A percentile compares a stretch with the other conserved stretches of the same genome.
phyloP scores from a whole-genome alignment of 2,113 vertebrate species.

The Lagenorhynchus albirostris region DNA sequence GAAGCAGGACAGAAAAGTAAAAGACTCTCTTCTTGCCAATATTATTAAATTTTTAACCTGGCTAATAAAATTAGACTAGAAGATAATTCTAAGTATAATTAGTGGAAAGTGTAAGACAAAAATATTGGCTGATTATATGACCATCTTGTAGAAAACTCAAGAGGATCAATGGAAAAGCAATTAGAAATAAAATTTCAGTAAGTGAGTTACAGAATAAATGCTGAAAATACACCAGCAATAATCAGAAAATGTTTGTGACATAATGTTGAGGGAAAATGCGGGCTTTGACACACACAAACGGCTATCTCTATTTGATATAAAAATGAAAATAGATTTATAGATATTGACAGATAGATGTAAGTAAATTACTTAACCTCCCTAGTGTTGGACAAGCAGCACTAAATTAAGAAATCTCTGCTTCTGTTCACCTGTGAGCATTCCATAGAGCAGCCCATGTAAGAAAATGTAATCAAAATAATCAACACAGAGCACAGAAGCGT shows the following conservation, averaged over 20 bases:
- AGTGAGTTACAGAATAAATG: not conserved
- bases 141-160: conserved; percentile 7
- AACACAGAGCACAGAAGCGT: rapidly evolving
- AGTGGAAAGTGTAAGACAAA: not conserved
- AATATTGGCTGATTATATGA: not conserved
- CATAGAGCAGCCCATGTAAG: not conserved
- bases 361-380: not conserved
- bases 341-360: not conserved
- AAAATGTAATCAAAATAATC: not conserved
- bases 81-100: not conserved
- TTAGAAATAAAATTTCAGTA: not conserved
- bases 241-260: not conserved
- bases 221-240: not conserved
- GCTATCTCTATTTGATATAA: not conserved
- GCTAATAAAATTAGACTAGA: not conserved
- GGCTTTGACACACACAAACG: not conserved
- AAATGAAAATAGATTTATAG: not conserved
- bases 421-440: not conserved
- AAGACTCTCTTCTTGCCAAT: not conserved
- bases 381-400: not conserved
- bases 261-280: not conserved
- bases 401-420: not conserved
- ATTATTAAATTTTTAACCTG: not conserved
- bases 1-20: not conserved
- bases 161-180: not conserved